Evolutionary conservation across 2,797 vertebrate species (phyloP).

Genomic region (Stomatorhinus walkeri): DNA sequence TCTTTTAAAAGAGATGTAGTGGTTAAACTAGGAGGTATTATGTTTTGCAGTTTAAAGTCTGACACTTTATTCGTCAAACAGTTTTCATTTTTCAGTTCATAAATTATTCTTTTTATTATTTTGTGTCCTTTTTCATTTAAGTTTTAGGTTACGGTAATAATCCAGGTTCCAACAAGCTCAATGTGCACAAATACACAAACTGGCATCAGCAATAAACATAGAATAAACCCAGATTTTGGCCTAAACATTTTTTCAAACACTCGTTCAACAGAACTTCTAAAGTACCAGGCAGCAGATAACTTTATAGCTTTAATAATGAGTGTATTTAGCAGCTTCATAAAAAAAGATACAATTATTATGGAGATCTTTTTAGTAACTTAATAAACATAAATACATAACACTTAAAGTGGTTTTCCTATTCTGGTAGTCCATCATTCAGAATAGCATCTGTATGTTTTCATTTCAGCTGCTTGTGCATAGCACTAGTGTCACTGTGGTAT

Average conservation of each 20-base stretch:
- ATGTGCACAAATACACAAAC: neutral
- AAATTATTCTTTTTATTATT: neutral
- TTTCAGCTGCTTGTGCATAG: neutral
- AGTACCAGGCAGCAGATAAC: neutral
- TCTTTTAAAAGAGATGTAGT: neutral
- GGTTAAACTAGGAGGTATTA: neutral
- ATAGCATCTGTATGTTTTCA: neutral
- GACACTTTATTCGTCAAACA: neutral
- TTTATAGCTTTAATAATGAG: neutral
- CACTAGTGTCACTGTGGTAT: neutral
- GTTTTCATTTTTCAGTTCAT: neutral
- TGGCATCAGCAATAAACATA: neutral
- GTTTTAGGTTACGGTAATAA: neutral
- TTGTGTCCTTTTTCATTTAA: neutral
- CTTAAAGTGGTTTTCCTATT: neutral
- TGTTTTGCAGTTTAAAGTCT: neutral
- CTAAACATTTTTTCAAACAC: neutral
- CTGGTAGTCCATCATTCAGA: neutral
- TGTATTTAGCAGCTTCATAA: neutral
- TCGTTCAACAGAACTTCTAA: neutral
- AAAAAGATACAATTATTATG: neutral
- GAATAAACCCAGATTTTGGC: neutral
- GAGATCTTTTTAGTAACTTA: neutral
- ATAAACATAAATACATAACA: neutral
- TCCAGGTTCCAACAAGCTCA: neutral